Percentiles rank a stretch among this genome's conserved stretches.
phyloP scores from a whole-genome alignment of 2,797 vertebrate species.

The Pipistrellus pipistrellus region DNA sequence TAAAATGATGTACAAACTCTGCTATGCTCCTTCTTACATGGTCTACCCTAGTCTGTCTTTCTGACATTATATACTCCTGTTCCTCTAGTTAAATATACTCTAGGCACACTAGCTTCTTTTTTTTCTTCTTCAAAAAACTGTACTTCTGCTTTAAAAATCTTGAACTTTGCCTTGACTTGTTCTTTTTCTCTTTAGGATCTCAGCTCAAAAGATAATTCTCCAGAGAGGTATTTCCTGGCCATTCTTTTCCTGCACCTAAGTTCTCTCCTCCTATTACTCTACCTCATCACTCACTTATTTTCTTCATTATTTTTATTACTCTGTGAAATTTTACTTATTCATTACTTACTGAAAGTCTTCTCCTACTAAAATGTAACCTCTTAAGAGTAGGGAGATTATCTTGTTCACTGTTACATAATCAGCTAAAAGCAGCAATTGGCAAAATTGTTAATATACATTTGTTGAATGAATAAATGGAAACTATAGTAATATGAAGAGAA shows the following conservation, averaged over 20 bases:
- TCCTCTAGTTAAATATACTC: conserved; percentile 14
- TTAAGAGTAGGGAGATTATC: not conserved
- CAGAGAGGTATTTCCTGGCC: not conserved
- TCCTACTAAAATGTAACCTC: not conserved
- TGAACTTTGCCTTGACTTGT: not conserved
- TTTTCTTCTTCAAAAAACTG: not conserved
- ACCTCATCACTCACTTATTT: not conserved
- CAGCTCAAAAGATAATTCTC: not conserved
- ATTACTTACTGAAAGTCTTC: conserved; percentile 23
- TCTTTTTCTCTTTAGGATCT: conserved; percentile 30
- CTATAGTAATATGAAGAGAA: not conserved
- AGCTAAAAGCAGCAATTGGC: not conserved
- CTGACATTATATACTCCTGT: not conserved
- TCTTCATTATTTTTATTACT: conserved; percentile 23
- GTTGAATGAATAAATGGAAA: conserved; percentile 5
- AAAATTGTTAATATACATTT: conserved; percentile 47
- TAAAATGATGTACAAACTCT: conserved; percentile 32
- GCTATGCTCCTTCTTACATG: not conserved
- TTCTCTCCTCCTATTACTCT: not conserved
- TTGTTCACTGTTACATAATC: not conserved
- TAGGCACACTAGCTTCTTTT: not conserved
- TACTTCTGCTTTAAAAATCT: not conserved
- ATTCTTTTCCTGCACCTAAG: not conserved
- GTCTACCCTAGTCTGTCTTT: not conserved
- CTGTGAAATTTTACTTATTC: not conserved